Evolutionary conservation across 2,888 invertebrate genomes (phyloP).

Genomic region (Platycheirus albimanus): DNA sequence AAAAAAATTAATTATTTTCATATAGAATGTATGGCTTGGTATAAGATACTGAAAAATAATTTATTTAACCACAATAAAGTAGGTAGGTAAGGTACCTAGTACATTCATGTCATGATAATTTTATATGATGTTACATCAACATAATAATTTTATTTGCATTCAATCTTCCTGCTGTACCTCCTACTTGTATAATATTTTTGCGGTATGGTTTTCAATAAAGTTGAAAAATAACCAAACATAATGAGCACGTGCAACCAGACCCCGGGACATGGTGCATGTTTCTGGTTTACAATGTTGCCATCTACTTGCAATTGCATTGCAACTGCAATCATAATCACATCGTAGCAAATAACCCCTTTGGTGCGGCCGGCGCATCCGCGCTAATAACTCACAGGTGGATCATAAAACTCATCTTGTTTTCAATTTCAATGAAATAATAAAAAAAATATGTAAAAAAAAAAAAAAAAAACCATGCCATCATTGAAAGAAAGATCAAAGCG

Average conservation of each 20-base stretch:
- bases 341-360: slow-evolving; percentile 44
- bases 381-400: slow-evolving; percentile 55
- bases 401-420: slow-evolving; percentile 69
- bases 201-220: slow-evolving; percentile 9
- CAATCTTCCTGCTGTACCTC: no score
- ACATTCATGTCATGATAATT: no score
- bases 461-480: slow-evolving; percentile 38
- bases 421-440: slow-evolving; percentile 53
- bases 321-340: slow-evolving; percentile 51
- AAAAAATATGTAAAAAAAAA: not conserved
- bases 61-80: no score
- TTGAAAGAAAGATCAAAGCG: slow-evolving; percentile 56
- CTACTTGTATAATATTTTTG: no score
- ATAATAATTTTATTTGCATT: no score
- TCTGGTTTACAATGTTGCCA: slow-evolving; percentile 35
- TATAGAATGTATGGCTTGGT: no score
- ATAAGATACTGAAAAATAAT: no score
- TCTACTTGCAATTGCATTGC: slow-evolving; percentile 11
- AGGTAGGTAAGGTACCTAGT: no score
- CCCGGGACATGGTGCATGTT: slow-evolving; percentile 7
- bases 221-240: slow-evolving; percentile 26
- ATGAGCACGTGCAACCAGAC: slow-evolving; percentile 63
- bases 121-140: no score
- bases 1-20: no score
- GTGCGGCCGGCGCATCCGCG: slow-evolving; percentile 31